Percentiles rank a stretch among this genome's conserved stretches.
Conservation (phyloP, 2,113 vertebrate species). For the Ictalurus furcatus region DNA sequence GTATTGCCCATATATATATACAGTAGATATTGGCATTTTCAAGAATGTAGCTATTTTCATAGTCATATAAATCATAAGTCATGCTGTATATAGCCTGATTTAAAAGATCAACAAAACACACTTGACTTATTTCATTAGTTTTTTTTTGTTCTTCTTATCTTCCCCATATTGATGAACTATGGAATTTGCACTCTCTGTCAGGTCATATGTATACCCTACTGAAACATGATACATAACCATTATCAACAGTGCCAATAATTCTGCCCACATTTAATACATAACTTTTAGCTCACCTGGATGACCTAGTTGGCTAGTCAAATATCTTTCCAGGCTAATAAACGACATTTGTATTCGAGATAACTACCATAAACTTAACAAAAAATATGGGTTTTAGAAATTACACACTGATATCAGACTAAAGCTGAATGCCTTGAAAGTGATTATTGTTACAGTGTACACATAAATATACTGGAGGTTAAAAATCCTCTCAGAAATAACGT, state of each 20-base stretch:
- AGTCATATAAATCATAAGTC: background rate
- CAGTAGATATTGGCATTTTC: background rate
- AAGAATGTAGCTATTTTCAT: background rate
- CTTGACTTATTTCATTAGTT: background rate
- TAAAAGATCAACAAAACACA: background rate
- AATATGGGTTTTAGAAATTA: no score
- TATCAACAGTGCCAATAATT: background rate
- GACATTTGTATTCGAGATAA: background rate
- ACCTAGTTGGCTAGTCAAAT: background rate
- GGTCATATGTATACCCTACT: background rate
- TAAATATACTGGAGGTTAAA: background rate
- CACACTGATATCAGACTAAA: background rate
- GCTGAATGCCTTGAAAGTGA: background rate
- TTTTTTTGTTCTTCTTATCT: background rate
- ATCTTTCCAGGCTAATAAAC: background rate
- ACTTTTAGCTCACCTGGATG: background rate
- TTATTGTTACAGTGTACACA: background rate
- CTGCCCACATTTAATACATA: background rate
- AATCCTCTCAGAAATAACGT: background rate
- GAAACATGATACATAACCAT: background rate
- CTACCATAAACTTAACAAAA: background rate
- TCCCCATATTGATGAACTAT: background rate
- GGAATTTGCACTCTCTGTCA: background rate
- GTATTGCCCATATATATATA: background rate
- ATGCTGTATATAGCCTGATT: background rate